Base-by-base conservation (phyloP, 2,888 invertebrate species). In the Macropis europaea region DNA sequence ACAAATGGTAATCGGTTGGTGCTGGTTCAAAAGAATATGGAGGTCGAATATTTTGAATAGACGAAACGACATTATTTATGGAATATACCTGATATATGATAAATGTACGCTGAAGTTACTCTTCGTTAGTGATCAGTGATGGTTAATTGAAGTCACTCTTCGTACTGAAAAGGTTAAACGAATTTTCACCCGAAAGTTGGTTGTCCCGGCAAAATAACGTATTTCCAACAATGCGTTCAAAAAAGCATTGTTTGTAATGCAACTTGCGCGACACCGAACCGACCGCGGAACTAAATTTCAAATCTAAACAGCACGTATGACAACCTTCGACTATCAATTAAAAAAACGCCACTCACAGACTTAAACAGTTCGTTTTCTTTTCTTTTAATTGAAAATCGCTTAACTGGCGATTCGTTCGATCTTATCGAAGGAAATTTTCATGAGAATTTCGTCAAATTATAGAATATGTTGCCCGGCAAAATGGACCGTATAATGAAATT, bases 271-370 rank as follows among this genome's bases (percentile, higher is more conserved):
- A 28, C 34, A 9, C 17, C n/a, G 24, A 43, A 9, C 19, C 13
- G n/a, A 22, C 11, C 30, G 24, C 22, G 15, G 7, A n/a, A 24
- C 17, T 34, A 1, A 17, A 47, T 15, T 38, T 48, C 1, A 22
- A 59, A 24, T n/a, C 24, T 5, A 13, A 67, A 45, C 53, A 53
- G 73, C 73, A 73, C 54, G 48, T 63, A 9, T 38, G 62, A 70
- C 60, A 62, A 53, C 62, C 66, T 66, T 75, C 53, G 5, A 40
- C 3, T 66, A 40, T 48, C 59, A 61, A 71, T 70, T 57, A 66
- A 6, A 42, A 38, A 28, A 40, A 36, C 42, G 54, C 34, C 1
- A 26, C 47, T 47, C 22, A 19, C 32, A 15, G n/a, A n/a, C 62
- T 56, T 48, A 15, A 24, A 40, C 13, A n/a, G 22, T 32, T 43